These are phyloP conservation scores for Orientallactaga sibirica DNA, from an alignment of 2,797 vertebrate species.

Conservation along the genomic window DNA sequence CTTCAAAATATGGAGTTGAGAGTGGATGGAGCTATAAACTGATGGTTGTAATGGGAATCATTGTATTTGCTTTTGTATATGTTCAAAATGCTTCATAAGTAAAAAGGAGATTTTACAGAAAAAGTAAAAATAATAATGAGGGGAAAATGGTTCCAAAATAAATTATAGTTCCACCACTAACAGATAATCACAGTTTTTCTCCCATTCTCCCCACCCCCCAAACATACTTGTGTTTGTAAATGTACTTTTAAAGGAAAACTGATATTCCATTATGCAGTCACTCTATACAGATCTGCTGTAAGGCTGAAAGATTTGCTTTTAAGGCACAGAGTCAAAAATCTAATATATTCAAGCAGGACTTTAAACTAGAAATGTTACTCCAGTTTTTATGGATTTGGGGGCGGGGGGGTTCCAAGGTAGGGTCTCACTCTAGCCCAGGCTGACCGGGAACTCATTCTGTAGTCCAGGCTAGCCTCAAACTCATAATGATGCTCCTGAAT, in stretches of 20 bases:
- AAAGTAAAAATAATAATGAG: slow-evolving; percentile 19
- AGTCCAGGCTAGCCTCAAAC: no score
- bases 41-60: not conserved
- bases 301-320: not conserved
- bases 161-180: not conserved
- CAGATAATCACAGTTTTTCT: not conserved
- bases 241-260: slow-evolving; percentile 23
- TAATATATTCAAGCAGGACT: not conserved
- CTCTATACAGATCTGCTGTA: not conserved
- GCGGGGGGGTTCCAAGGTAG: no score
- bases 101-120: not conserved
- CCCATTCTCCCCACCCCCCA: not conserved
- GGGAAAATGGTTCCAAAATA: not conserved
- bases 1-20: not conserved
- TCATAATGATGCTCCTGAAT: no score
- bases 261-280: not conserved
- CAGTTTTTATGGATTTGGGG: not conserved
- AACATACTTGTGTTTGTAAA: not conserved
- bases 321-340: not conserved
- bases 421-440: no score
- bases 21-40: not conserved
- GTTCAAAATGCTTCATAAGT: not conserved
- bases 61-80: slow-evolving; percentile 26
- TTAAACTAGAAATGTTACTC: slow-evolving; percentile 20
- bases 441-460: no score